Conservation (phyloP, 2,113 vertebrate species). For the Sinocyclocheilus anshuiensis region DNA sequence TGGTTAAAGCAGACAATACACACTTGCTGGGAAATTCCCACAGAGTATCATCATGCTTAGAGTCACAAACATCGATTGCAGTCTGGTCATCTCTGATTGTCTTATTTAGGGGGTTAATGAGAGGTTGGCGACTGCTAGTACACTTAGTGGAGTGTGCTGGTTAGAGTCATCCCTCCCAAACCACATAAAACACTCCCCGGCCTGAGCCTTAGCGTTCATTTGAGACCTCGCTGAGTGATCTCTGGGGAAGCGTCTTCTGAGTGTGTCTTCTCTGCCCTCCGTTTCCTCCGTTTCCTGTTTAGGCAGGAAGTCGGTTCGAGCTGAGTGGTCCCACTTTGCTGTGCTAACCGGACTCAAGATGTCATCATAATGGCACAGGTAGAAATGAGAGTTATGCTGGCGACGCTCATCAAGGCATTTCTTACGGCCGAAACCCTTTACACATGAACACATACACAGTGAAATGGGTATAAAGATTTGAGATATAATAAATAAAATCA, state of each 20-base stretch:
- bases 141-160: slow-evolving; percentile 43
- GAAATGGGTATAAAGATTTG: neutral
- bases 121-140: slow-evolving; percentile 54
- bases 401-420: slow-evolving; percentile 70
- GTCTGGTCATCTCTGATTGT: slow-evolving; percentile 50
- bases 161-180: slow-evolving; percentile 65
- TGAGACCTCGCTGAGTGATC: slow-evolving; percentile 67
- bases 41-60: neutral
- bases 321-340: slow-evolving; percentile 48
- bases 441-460: neutral
- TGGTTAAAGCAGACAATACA: neutral
- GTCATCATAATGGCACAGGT: slow-evolving; percentile 66
- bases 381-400: slow-evolving; percentile 77
- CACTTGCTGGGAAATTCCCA: no score
- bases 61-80: neutral
- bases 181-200: slow-evolving; percentile 65
- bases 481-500: neutral
- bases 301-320: slow-evolving; percentile 68
- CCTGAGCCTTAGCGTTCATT: slow-evolving; percentile 40
- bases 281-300: neutral
- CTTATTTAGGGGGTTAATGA: slow-evolving; percentile 31
- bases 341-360: slow-evolving; percentile 6
- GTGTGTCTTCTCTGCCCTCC: neutral
- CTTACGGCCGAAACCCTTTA: slow-evolving; percentile 77
- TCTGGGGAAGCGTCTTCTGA: slow-evolving; percentile 73